These are phyloP conservation scores for Haliclona indistincta DNA, from an alignment of 37 sponge, comb jelly and placozoan species.

Conservation along the genomic window DNA sequence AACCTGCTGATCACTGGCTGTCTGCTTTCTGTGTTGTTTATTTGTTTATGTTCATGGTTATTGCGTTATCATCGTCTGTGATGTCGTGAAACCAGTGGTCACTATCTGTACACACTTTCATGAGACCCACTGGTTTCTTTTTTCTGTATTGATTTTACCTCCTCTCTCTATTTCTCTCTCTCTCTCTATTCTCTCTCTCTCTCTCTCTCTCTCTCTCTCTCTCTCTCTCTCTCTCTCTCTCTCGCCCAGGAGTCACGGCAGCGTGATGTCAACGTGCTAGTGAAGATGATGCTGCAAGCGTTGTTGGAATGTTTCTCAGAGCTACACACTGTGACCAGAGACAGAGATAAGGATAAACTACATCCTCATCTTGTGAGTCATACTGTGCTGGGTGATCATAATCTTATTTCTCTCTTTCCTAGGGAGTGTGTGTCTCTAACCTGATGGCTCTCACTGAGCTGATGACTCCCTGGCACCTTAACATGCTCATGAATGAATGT, in stretches of 20 bases:
- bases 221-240: background rate
- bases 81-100: too few relatives aligned
- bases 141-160: too few relatives aligned
- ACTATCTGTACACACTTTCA: too few relatives aligned
- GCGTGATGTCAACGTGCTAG: constrained; percentile 31
- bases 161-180: too few relatives aligned
- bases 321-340: background rate
- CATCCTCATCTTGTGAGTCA: constrained; percentile 9
- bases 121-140: too few relatives aligned
- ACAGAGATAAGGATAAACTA: constrained; percentile 8
- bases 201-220: too few relatives aligned
- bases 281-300: constrained; percentile 23
- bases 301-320: constrained; percentile 41
- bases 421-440: constrained; percentile 44
- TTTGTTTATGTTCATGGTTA: too few relatives aligned
- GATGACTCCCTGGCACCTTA: constrained; percentile 49
- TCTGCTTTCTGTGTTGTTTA: too few relatives aligned
- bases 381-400: background rate
- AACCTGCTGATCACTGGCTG: too few relatives aligned
- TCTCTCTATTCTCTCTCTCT: too few relatives aligned
- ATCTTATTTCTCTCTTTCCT: background rate
- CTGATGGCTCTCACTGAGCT: constrained; percentile 43
- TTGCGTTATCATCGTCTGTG: too few relatives aligned
- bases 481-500: constrained; percentile 14
- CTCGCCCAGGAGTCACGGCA: constrained; percentile 3